Base-by-base conservation (phyloP, 2,888 invertebrate genomes). In the Hofmannophila pseudospretella region DNA sequence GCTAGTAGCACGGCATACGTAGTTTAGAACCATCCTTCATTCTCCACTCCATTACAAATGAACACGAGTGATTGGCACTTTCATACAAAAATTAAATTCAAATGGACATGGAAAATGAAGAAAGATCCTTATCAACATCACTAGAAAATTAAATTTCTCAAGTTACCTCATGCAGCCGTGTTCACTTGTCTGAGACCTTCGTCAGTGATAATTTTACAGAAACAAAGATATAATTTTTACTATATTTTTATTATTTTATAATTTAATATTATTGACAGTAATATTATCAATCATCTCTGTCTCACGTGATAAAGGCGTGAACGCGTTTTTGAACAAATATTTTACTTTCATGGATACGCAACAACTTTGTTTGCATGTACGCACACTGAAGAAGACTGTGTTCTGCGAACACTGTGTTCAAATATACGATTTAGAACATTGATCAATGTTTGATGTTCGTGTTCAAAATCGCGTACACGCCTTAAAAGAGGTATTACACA, bases 1-100 rank as follows among this genome's bases (percentile, higher is more conserved):
- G n/a, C n/a, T n/a, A n/a, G n/a, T n/a, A n/a, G n/a, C n/a, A n/a
- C n/a, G n/a, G n/a, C n/a, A n/a, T n/a, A n/a, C n/a, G n/a, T n/a
- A n/a, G n/a, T n/a, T n/a, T n/a, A n/a, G 30, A 66, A 74, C 52
- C 71, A 64, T 71, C 63, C 77, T 78, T 71, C 78, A 81, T 74
- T 77, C 61, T 78, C 72, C 70, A 67, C 61, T 63, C 59, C 48
- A 45, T 58, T 49, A 73, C 73, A 77, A 76, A 69, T 78, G 80
- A 81, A 82, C 80, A 78, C 73, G 59, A 47, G 43, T 48, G 42
- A 33, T 36, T 34, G 34, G 34, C 9, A 30, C 34, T 9, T 37
- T 12, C n/a, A 42, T 1, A 16, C 1, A 35, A 41, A 11, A 7
- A 2, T 32, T 7, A 22, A 22, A 22, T 22, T 7, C 8, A 22